Conservation (phyloP, 2,888 invertebrate species). For the Lydus trimaculatus region DNA sequence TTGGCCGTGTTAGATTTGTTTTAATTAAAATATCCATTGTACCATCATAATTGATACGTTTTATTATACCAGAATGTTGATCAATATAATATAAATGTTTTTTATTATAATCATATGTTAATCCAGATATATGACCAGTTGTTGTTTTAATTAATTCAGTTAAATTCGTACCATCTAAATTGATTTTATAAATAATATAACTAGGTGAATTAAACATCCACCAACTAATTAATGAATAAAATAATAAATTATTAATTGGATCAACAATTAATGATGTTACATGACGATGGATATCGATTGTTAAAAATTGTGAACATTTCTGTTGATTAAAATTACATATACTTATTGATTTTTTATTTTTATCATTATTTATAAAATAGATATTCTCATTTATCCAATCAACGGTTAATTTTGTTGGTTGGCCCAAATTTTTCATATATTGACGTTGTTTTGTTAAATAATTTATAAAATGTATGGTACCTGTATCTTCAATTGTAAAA, state of each 20-base stretch:
- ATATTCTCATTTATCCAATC: constrained; percentile 80
- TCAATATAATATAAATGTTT: constrained; percentile 80
- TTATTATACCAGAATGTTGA: constrained; percentile 62
- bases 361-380: constrained; percentile 66
- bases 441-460: constrained; percentile 54
- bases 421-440: constrained; percentile 60
- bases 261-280: constrained; percentile 72
- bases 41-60: constrained; percentile 62
- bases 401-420: constrained; percentile 67
- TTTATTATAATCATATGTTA: constrained; percentile 64
- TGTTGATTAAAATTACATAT: constrained; percentile 54
- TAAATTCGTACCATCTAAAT: constrained; percentile 63
- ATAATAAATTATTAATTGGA: constrained; percentile 66
- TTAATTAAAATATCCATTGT: constrained; percentile 59
- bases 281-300: constrained; percentile 61
- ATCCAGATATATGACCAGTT: constrained; percentile 58
- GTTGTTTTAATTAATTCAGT: constrained; percentile 58
- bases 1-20: constrained; percentile 65
- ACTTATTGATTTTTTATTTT: constrained; percentile 46
- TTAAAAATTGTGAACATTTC: constrained; percentile 59
- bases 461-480: constrained; percentile 58
- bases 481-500: constrained; percentile 61
- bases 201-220: constrained; percentile 59
- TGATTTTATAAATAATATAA: constrained; percentile 64
- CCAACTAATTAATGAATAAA: constrained; percentile 64